Evolutionary conservation across 2,888 invertebrate species (phyloP).

Genomic region (Aleiodes leptofemur): DNA sequence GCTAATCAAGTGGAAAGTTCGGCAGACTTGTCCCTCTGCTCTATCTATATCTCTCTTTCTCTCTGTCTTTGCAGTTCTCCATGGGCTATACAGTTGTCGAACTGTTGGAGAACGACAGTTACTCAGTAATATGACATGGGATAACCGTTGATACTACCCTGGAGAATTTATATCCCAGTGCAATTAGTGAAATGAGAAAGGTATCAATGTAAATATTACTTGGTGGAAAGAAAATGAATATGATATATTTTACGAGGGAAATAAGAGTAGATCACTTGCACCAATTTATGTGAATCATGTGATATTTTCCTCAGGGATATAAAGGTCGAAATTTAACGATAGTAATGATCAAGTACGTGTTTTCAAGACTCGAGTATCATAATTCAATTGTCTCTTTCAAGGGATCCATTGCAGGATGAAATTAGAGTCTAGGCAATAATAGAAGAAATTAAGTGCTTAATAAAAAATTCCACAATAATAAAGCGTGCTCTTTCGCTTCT

Average conservation of each 20-base stretch:
- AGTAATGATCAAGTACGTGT: too few species aligned
- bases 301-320: not conserved
- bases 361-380: too few species aligned
- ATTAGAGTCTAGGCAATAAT: too few species aligned
- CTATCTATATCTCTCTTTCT: too few species aligned
- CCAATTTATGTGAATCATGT: not conserved
- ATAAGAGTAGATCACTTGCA: not conserved
- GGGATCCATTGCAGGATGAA: too few species aligned
- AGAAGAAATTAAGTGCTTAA: too few species aligned
- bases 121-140: conserved; percentile 14
- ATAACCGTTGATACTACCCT: conserved; percentile 52
- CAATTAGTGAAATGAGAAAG: conserved; percentile 59
- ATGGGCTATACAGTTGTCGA: conserved; percentile 36
- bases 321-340: too few species aligned
- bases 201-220: conserved; percentile 55
- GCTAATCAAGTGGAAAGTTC: conserved; percentile 47
- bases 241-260: not conserved
- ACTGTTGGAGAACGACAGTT: conserved; percentile 27
- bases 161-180: conserved; percentile 51
- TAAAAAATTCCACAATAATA: too few species aligned
- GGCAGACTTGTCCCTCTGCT: conserved; percentile 36
- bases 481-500: too few species aligned
- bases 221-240: not conserved
- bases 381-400: too few species aligned
- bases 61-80: conserved; percentile 3